Base-by-base conservation (phyloP, 2,113 vertebrate species). In the Ardeotis arabs region DNA sequence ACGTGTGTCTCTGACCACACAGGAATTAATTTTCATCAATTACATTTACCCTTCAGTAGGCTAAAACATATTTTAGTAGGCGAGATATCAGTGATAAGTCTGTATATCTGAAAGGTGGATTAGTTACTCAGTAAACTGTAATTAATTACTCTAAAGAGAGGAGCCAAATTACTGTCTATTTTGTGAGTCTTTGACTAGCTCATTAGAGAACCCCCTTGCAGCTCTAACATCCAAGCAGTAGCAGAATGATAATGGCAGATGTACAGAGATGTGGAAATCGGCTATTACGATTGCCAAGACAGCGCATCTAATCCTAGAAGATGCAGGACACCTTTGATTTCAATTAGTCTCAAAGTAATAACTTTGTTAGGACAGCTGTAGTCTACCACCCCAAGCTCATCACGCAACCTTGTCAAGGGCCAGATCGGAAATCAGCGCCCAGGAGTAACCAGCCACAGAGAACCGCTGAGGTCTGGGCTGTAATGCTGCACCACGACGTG, bases 61-160 rank as follows among this genome's bases (percentile, higher is more conserved):
- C 59, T 91, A 92, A 90, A 74, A 79, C 2, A 0, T 37, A 59
- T 94, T 95, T 94, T 95, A 96, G 89, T 94, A 91, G 91, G 91
- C 91, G 55, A 97, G 84, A 81, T 76, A 76, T 35, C 74, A 89
- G 77, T 1, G 1, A 83, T 81, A 86, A 0, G 2, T 41, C 67
- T 77, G 29, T 75, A 20, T 63, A 89, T 93, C 77, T 74, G 89
- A 92, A 96, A 95, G 81, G 90, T 95, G 77, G 84, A 92, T 96
- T 96, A 96, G 96, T 93, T 92, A 84, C 77, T 90, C 91, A 95
- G 87, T 64, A 96, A 91, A 76, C 74, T 89, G 80, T 89, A 91
- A 95, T 95, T 82, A 96, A 91, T 50, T n/a, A 69, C 77, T 90
- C 86, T 76, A 84, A 94, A 83, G 55, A 91, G 77, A 89, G 59